Conservation (phyloP, 2,113 vertebrate species). For the Platichthys flesus region DNA sequence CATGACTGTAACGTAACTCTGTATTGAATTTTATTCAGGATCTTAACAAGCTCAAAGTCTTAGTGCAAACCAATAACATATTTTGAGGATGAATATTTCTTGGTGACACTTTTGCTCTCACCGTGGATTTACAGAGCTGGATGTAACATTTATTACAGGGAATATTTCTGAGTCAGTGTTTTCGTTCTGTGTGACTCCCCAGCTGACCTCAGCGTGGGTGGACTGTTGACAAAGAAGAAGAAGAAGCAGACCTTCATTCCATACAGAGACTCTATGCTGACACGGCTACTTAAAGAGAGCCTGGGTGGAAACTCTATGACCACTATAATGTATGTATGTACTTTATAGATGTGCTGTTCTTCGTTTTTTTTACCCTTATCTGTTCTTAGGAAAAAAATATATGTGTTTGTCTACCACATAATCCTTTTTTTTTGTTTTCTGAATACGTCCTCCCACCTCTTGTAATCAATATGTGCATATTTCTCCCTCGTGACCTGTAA, state of each 20-base stretch:
- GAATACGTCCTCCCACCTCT: neutral
- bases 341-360: neutral
- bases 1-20: too few species aligned
- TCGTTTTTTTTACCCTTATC: too few species aligned
- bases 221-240: conserved; percentile 75
- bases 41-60: neutral
- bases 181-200: conserved; percentile 31
- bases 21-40: neutral
- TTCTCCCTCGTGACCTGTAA: conserved; percentile 55
- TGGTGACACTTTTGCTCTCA: neutral
- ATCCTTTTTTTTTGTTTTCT: neutral
- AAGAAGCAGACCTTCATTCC: conserved; percentile 95
- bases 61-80: neutral
- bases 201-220: conserved; percentile 92
- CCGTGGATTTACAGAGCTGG: neutral
- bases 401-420: neutral
- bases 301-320: conserved; percentile 97
- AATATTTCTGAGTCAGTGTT: conserved; percentile 17
- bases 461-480: neutral
- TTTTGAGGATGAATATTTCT: neutral
- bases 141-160: neutral
- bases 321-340: conserved; percentile 94
- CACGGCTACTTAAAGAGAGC: conserved; percentile 97
- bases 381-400: too few species aligned
- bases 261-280: conserved; percentile 97